Evolutionary conservation across 2,888 invertebrate genomes (phyloP).

Genomic region (Balanococcus diminutus): DNA sequence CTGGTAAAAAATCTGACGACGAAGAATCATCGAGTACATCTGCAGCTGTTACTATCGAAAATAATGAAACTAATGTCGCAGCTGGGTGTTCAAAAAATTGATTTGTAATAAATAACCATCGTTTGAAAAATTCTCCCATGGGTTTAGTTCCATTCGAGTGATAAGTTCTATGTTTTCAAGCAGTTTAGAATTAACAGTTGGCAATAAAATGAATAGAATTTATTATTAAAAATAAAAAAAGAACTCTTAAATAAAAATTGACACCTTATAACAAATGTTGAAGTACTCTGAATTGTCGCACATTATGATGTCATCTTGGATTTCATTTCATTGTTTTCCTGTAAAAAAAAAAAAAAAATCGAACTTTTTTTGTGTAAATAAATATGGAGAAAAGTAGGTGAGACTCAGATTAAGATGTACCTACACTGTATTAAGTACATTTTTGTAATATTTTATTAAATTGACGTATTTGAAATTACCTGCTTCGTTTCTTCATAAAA

Average conservation of each 20-base stretch:
- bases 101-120: not conserved
- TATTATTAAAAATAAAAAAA: not conserved
- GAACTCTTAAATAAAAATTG: not conserved
- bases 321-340: conserved; percentile 1
- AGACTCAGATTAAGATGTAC: not conserved
- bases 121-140: not conserved
- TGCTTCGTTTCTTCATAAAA: not conserved
- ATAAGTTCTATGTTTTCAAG: not conserved
- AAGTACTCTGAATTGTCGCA: not conserved
- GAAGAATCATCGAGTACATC: not conserved
- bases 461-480: not conserved
- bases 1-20: not conserved
- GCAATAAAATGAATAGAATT: not conserved
- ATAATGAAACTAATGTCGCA: not conserved
- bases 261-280: not conserved
- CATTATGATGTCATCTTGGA: not conserved
- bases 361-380: not conserved
- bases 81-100: not conserved
- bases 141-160: no score
- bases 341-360: not conserved
- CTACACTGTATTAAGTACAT: no score
- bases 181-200: not conserved
- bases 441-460: not conserved
- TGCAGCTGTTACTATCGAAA: not conserved
- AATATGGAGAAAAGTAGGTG: not conserved